These are phyloP conservation scores for Aporophyla lueneburgensis DNA, from an alignment of 2,888 invertebrate species.

Conservation along the genomic window DNA sequence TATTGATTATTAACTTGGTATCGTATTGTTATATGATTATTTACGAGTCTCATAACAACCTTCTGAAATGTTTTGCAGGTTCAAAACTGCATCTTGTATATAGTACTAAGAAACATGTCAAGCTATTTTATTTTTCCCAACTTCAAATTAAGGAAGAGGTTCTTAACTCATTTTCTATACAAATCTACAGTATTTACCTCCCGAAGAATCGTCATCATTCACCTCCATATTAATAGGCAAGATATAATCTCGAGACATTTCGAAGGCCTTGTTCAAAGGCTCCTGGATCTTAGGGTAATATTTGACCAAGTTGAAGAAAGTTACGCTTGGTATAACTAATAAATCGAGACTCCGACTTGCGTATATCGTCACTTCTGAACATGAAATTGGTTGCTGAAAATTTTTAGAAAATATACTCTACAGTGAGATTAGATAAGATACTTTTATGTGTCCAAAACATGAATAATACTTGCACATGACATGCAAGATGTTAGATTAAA, in stretches of 20 bases:
- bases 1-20: no score
- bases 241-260: slow-evolving; percentile 85
- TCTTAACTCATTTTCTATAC: neutral
- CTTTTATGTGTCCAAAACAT: no score
- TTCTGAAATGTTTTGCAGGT: no score
- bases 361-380: slow-evolving; percentile 85
- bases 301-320: slow-evolving; percentile 85
- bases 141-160: neutral
- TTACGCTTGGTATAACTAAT: slow-evolving; percentile 83
- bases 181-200: slow-evolving; percentile 67
- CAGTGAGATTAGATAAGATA: no score
- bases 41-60: no score
- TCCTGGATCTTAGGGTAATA: slow-evolving; percentile 87
- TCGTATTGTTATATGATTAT: no score
- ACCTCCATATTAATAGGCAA: slow-evolving; percentile 84
- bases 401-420: neutral
- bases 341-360: slow-evolving; percentile 87
- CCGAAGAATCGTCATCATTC: slow-evolving; percentile 76
- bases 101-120: neutral
- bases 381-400: slow-evolving; percentile 83
- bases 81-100: no score
- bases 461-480: no score
- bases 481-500: no score
- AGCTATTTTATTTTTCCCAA: neutral
- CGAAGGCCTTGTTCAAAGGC: slow-evolving; percentile 84